These are phyloP conservation scores for Alviniconcha strummeri DNA, from an alignment of 2,888 invertebrate genomes.

Conservation along the genomic window DNA sequence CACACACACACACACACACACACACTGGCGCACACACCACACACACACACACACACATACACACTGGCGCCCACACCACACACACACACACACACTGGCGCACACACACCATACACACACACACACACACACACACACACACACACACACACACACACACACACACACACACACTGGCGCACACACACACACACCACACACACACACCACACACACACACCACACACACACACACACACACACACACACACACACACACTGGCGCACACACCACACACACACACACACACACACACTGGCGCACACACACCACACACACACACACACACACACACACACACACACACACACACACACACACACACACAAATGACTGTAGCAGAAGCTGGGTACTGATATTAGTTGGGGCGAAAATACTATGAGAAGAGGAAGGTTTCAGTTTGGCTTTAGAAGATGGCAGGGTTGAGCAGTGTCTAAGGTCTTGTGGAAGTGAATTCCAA, in stretches of 20 bases:
- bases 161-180: neutral
- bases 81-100: neutral
- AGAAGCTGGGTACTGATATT: no score
- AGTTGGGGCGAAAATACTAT: no score
- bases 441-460: no score
- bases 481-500: no score
- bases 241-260: neutral
- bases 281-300: slow-evolving; percentile 3
- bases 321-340: slow-evolving; percentile 1
- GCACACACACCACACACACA: neutral
- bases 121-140: slow-evolving; percentile 4
- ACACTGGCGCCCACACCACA: neutral
- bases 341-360: neutral
- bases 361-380: no score
- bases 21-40: neutral
- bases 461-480: no score
- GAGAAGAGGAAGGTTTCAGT: no score
- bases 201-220: slow-evolving; percentile 10
- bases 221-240: slow-evolving; percentile 6
- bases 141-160: neutral
- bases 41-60: neutral
- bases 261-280: neutral
- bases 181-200: neutral
- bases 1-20: neutral
- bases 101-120: neutral